Evolutionary conservation across 2,113 vertebrate species (phyloP).

Genomic region (Furnarius figulus): DNA sequence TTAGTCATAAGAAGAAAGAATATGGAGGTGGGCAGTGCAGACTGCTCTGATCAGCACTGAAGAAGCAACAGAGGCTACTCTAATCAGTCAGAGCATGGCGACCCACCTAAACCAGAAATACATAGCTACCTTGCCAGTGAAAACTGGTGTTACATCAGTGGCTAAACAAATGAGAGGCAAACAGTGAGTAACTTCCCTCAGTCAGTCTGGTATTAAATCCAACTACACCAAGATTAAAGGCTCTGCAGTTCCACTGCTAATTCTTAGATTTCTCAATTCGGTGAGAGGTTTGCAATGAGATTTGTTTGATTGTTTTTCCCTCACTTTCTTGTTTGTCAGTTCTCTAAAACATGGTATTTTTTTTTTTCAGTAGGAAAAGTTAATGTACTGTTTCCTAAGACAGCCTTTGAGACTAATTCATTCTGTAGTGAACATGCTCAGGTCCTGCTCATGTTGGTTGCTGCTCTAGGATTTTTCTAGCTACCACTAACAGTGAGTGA

Average conservation of each 20-base stretch:
- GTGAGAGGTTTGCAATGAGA: not conserved
- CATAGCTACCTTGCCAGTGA: not conserved
- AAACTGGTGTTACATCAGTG: not conserved
- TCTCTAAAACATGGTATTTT: not conserved
- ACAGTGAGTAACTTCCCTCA: not conserved
- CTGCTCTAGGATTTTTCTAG: conserved; percentile 47
- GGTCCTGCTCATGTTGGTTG: conserved; percentile 10
- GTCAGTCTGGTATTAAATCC: not conserved
- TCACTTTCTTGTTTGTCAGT: not conserved
- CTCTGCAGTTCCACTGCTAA: not conserved
- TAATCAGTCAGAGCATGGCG: not conserved
- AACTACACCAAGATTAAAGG: not conserved
- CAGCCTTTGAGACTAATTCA: not conserved
- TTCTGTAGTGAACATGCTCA: not conserved
- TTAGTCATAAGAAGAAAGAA: not conserved
- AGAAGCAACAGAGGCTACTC: not conserved
- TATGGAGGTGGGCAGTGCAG: not conserved
- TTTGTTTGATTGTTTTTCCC: not conserved
- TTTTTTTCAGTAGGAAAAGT: not conserved
- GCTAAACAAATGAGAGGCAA: not conserved
- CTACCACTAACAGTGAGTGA: conserved; percentile 27
- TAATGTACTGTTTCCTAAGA: not conserved
- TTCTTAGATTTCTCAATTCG: not conserved
- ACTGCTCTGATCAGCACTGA: not conserved
- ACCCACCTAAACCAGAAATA: conserved; percentile 34